Evolutionary conservation across 2,888 invertebrate species (phyloP).

Genomic region (Ornithoptera alexandrae): DNA sequence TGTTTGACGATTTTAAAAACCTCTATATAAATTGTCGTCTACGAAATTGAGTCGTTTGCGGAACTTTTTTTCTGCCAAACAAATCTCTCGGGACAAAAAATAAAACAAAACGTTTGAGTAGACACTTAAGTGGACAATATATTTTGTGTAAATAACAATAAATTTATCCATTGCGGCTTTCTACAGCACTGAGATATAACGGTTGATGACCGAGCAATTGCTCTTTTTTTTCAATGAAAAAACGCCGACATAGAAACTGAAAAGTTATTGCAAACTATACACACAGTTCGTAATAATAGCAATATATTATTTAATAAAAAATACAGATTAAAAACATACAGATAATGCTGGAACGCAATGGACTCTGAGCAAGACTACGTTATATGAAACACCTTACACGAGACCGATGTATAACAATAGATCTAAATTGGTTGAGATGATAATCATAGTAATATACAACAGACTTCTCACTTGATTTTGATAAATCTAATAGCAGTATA

Average conservation of each 20-base stretch:
- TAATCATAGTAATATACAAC: no score
- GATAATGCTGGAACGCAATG: no score
- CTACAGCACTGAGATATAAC: constrained; percentile 14
- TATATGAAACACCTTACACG: no score
- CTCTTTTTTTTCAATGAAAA: background rate
- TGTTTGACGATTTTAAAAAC: constrained; percentile 15
- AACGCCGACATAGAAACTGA: background rate
- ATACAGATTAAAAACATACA: no score
- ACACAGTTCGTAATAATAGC: no score
- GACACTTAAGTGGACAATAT: constrained; percentile 16
- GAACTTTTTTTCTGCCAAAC: constrained; percentile 13
- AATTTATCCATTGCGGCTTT: constrained; percentile 11
- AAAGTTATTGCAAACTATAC: background rate
- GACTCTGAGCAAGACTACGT: no score
- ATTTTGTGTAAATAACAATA: constrained; percentile 26
- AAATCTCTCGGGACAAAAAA: constrained; percentile 7
- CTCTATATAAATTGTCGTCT: constrained; percentile 9
- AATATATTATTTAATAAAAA: no score
- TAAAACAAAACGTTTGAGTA: constrained; percentile 6
- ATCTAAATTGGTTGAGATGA: no score
- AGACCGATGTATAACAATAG: no score
- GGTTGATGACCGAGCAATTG: constrained; percentile 12
- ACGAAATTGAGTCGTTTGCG: constrained; percentile 17
- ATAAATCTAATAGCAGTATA: no score
- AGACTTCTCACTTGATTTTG: no score